Evolutionary conservation across 2,113 vertebrate genomes (phyloP).

Genomic region (Esox niger): DNA sequence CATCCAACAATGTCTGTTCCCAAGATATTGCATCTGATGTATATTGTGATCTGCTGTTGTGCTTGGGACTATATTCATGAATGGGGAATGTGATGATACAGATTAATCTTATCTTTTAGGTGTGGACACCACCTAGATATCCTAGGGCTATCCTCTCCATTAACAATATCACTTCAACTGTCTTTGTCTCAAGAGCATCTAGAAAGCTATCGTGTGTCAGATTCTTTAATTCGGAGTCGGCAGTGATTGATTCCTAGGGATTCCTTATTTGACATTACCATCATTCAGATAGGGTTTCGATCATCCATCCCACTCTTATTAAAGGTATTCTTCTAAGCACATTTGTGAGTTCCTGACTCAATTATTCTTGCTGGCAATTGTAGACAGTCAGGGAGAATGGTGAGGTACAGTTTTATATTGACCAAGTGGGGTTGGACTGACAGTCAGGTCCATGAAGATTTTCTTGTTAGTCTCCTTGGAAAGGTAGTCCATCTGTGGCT

Average conservation of each 20-base stretch:
- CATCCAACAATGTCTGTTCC: too few species aligned
- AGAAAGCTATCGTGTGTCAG: slow-evolving; percentile 49
- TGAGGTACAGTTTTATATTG: slow-evolving; percentile 9
- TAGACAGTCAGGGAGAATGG: slow-evolving; percentile 24
- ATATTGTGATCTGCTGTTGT: too few species aligned
- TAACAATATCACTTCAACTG: slow-evolving; percentile 63
- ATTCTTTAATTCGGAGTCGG: slow-evolving; percentile 59
- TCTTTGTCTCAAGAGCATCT: slow-evolving; percentile 50
- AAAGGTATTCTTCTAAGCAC: slow-evolving; percentile 52
- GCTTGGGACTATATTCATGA: too few species aligned
- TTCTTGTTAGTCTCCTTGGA: slow-evolving; percentile 2
- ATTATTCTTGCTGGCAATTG: slow-evolving; percentile 38
- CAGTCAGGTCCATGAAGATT: slow-evolving; percentile 14
- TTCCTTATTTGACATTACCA: slow-evolving; percentile 55
- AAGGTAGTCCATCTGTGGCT: slow-evolving; percentile 25
- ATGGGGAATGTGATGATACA: too few species aligned
- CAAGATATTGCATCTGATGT: too few species aligned
- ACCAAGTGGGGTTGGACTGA: slow-evolving; percentile 6
- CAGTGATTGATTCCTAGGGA: slow-evolving; percentile 64
- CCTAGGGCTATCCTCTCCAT: slow-evolving; percentile 37
- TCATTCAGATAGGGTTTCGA: slow-evolving; percentile 59
- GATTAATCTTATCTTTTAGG: slow-evolving; percentile 13
- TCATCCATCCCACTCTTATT: slow-evolving; percentile 50
- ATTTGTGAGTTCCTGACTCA: slow-evolving; percentile 26
- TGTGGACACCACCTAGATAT: slow-evolving; percentile 40